These are phyloP conservation scores for Phymanthus crucifer DNA, from an alignment of 92 coral and sea anemone genomes.

Conservation along the genomic window DNA sequence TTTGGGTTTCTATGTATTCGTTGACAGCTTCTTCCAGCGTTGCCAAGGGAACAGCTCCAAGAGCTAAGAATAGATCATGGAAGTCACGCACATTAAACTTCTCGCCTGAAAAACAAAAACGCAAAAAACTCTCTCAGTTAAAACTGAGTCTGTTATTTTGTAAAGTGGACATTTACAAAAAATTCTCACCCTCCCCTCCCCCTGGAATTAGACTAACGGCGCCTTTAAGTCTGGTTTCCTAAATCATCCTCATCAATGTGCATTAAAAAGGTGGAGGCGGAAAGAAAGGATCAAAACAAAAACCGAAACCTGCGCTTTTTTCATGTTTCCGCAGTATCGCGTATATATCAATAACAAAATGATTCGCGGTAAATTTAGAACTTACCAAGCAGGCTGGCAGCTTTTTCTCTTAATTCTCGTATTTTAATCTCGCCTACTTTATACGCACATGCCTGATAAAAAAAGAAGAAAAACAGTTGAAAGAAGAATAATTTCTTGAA, in stretches of 20 bases:
- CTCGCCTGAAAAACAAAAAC: constrained; percentile 52
- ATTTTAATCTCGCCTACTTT: constrained; percentile 96
- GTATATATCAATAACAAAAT: background rate
- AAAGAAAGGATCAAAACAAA: background rate
- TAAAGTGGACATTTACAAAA: background rate
- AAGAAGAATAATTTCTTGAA: background rate
- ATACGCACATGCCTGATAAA: constrained; percentile 85
- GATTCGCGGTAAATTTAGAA: background rate
- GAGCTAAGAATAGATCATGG: constrained; percentile 85
- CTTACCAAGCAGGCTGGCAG: constrained; percentile 79
- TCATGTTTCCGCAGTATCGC: too few species aligned
- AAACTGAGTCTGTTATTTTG: background rate
- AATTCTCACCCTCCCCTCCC: background rate
- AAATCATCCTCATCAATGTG: too few species aligned
- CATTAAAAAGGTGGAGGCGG: background rate
- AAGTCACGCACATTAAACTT: constrained; percentile 78
- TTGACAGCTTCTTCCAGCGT: constrained; percentile 77
- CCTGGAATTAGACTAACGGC: background rate
- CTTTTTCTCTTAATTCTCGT: constrained; percentile 74
- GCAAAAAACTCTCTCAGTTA: background rate
- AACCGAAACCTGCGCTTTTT: background rate
- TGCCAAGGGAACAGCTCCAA: constrained; percentile 82
- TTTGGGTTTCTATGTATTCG: constrained; percentile 47
- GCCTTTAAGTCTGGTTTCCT: too few species aligned
- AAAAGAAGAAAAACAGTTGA: background rate